Evolutionary conservation across 2,888 invertebrate genomes (phyloP).

Genomic region (Amitus sp.): DNA sequence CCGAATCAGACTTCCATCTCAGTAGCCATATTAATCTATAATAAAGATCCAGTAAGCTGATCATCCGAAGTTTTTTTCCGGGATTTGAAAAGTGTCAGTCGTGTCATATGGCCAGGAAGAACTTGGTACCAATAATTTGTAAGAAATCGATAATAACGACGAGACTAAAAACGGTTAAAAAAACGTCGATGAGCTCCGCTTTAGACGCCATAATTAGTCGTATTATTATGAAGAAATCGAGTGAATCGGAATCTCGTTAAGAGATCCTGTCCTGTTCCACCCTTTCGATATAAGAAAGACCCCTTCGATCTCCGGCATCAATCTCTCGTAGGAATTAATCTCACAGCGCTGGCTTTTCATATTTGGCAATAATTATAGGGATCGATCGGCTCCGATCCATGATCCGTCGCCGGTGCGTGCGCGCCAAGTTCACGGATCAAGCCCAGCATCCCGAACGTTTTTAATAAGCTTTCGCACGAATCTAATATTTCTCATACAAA

Average conservation of each 20-base stretch:
- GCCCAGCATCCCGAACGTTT: conserved; percentile 34
- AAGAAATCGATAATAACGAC: no score
- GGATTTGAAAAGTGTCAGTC: no score
- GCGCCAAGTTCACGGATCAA: no score
- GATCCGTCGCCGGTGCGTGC: conserved; percentile 47
- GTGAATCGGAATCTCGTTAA: conserved; percentile 65
- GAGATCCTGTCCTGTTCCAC: conserved; percentile 49
- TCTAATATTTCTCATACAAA: conserved; percentile 66
- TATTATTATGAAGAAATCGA: conserved; percentile 63
- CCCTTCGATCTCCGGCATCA: conserved; percentile 63
- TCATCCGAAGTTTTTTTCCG: no score
- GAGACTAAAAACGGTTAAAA: no score
- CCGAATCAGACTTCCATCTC: no score
- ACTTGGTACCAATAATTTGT: no score
- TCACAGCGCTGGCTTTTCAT: conserved; percentile 62
- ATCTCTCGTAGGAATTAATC: conserved; percentile 66
- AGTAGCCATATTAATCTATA: no score
- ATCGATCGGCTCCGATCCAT: conserved; percentile 50
- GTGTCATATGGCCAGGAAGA: no score
- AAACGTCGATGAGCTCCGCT: no score
- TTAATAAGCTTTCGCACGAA: conserved; percentile 66
- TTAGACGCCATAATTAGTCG: conserved; percentile 57
- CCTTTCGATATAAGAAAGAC: conserved; percentile 47
- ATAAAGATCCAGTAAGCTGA: no score
- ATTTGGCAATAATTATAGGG: conserved; percentile 66